These are phyloP conservation scores for Graptemys geographica DNA, from an alignment of 2,797 vertebrate species.

Conservation along the genomic window DNA sequence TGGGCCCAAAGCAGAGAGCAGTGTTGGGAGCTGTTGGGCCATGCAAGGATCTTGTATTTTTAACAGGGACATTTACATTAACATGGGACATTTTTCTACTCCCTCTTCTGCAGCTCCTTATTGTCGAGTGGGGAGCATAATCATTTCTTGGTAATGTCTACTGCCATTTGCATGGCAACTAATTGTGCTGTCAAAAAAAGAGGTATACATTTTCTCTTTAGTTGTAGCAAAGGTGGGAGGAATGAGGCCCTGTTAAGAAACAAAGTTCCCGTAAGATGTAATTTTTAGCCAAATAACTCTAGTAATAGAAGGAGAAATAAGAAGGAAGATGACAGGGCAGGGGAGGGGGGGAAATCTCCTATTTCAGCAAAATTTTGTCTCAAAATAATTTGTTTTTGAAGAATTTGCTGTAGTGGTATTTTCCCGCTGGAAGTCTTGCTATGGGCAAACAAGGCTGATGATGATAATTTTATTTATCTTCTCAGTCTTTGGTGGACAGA, in stretches of 20 bases:
- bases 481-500: neutral
- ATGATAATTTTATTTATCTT: neutral
- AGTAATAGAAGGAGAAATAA: neutral
- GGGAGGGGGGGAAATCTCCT: rapidly evolving
- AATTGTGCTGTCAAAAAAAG: neutral
- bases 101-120: neutral
- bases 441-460: neutral
- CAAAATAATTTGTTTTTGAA: neutral
- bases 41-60: neutral
- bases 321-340: neutral
- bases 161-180: neutral
- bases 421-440: conserved; percentile 34
- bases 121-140: neutral
- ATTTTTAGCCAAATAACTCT: neutral
- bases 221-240: neutral
- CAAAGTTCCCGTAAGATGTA: neutral
- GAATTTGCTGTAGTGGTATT: neutral
- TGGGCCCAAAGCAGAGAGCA: neutral
- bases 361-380: conserved; percentile 10
- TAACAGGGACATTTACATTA: neutral
- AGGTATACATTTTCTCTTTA: neutral
- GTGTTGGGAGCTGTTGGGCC: neutral
- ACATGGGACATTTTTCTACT: rapidly evolving
- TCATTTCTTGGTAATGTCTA: neutral
- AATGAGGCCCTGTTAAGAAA: neutral